Evolutionary conservation across 2,888 invertebrate species (phyloP).

Genomic region (Drosophila acutilabella): DNA sequence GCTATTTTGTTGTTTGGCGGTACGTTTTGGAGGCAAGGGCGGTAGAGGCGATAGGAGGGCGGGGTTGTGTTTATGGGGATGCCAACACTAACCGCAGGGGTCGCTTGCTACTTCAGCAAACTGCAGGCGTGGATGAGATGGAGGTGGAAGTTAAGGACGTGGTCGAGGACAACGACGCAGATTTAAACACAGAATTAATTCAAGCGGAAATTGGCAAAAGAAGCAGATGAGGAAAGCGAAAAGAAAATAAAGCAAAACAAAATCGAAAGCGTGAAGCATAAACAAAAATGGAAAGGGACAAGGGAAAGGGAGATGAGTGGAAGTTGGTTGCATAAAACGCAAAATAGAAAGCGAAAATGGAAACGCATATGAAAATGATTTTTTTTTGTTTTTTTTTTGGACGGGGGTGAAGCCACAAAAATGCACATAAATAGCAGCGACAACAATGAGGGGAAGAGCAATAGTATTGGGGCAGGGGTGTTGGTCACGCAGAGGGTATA

Average conservation of each 20-base stretch:
- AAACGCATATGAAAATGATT: slow-evolving; percentile 59
- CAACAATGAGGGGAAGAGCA: slow-evolving; percentile 58
- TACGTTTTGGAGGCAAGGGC: background rate
- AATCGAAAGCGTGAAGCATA: slow-evolving; percentile 80
- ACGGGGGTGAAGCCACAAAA: slow-evolving; percentile 66
- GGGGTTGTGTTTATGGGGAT: background rate
- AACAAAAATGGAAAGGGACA: slow-evolving; percentile 57
- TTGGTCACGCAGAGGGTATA: background rate
- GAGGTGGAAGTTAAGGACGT: slow-evolving; percentile 15
- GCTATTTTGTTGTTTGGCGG: background rate
- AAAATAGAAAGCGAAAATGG: slow-evolving; percentile 71
- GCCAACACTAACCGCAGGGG: slow-evolving; percentile 69
- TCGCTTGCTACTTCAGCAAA: slow-evolving; percentile 64
- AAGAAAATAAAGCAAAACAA: slow-evolving; percentile 52
- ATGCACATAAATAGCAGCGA: slow-evolving; percentile 74
- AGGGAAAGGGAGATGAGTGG: background rate
- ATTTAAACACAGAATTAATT: slow-evolving; percentile 81
- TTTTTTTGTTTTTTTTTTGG: too few species aligned
- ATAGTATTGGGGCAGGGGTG: slow-evolving; percentile 26
- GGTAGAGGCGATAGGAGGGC: slow-evolving; percentile 9
- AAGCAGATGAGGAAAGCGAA: slow-evolving; percentile 29
- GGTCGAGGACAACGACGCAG: slow-evolving; percentile 52
- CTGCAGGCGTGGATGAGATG: slow-evolving; percentile 49
- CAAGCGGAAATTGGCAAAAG: slow-evolving; percentile 81
- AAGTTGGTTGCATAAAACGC: slow-evolving; percentile 30